Percentiles rank a stretch among this genome's conserved stretches.
Evolutionary conservation across 2,113 vertebrate genomes (phyloP).

Genomic region (Scalopus aquaticus): DNA sequence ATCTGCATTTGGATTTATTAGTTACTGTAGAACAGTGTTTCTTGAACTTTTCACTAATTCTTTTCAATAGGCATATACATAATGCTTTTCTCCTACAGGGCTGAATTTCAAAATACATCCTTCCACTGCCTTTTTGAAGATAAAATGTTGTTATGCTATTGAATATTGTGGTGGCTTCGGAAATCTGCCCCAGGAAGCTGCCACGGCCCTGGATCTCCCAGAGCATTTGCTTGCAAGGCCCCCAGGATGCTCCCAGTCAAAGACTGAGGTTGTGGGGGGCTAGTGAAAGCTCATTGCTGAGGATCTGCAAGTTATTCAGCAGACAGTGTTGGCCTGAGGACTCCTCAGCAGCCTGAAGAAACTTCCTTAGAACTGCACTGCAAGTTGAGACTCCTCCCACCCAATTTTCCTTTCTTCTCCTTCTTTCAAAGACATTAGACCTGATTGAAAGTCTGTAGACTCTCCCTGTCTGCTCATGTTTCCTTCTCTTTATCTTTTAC

Average conservation of each 20-base stretch:
- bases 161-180: neutral
- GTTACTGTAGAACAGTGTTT: neutral
- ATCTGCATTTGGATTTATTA: constrained; percentile 1
- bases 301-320: fast-evolving
- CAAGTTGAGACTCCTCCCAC: neutral
- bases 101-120: neutral
- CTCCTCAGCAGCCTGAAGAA: neutral
- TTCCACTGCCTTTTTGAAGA: constrained; percentile 2
- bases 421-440: neutral
- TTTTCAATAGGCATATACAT: neutral
- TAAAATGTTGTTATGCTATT: neutral
- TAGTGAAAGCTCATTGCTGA: neutral
- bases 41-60: neutral
- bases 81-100: neutral
- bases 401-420: neutral
- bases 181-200: neutral
- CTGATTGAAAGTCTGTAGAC: neutral
- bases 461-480: neutral
- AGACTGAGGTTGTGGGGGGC: neutral
- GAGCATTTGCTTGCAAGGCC: too few species aligned
- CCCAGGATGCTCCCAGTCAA: neutral
- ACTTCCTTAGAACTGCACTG: neutral
- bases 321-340: neutral
- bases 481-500: neutral
- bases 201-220: neutral